Evolutionary conservation across 2,113 vertebrate genomes (phyloP), one percentile per base, ranked within the genome.

Genomic region (Petrocephalus zakoni): DNA sequence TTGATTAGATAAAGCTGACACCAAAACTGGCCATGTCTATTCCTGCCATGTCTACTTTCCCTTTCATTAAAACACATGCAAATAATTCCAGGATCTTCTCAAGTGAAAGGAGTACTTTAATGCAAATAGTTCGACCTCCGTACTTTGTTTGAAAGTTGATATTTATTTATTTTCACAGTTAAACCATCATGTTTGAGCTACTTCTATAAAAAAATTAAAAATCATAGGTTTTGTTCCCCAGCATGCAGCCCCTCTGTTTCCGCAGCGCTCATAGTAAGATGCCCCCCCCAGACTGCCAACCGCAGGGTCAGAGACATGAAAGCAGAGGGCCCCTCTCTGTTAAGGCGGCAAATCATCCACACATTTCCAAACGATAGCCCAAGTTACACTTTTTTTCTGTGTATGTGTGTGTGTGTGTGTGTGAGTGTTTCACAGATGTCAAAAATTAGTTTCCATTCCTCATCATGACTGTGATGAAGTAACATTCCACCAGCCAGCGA

Each of bases 401-500:
- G 92, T 91, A 92, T 72, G 58, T 52, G 92, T 91, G 92, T n/a
- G n/a, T 83, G 64, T 49, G 92, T 91, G 92, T 72, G 58, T 52
- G 92, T 91, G 92, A 94, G 94, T 94, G 94, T 91, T 95, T 87
- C 93, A 89, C 94, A 95, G 94, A 94, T 95, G 95, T 95, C 93
- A 90, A 91, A 94, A 61, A 85, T 88, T 85, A 52, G 81, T 83
- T 37, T 86, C 19, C 22, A 75, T 51, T 92, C 88, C 88, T 94
- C 93, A 92, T 92, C 90, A 78, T 42, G 25, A 37, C 68, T 92
- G 92, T 92, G 92, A 88, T 91, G 92, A 87, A 89, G 88, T 89
- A 90, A 89, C 85, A 17, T n/a, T 25, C 53, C 17, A 82, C 55
- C 51, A 84, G 22, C 55, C 29, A 56, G 58, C 55, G 10, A 25